Conservation (phyloP, 2,113 vertebrate species). For the Cynocephalus volans region DNA sequence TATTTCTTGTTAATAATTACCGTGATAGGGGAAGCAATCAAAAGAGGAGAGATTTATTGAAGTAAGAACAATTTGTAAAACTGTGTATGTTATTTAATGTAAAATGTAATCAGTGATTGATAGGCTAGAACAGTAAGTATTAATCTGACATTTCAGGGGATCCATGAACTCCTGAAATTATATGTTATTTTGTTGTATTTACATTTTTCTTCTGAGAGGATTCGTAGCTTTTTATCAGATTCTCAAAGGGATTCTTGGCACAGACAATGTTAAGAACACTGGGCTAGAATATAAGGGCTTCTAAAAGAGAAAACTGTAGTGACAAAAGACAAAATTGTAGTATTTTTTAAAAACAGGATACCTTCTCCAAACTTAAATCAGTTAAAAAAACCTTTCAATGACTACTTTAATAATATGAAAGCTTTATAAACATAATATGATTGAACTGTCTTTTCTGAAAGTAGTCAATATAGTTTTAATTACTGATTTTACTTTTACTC, state of each 20-base stretch:
- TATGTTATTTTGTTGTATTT: conserved; percentile 43
- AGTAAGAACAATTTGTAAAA: background rate
- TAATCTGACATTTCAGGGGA: conserved; percentile 17
- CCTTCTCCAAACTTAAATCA: background rate
- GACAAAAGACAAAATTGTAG: background rate
- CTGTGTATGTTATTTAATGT: background rate
- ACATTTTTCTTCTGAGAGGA: conserved; percentile 52
- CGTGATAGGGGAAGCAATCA: background rate
- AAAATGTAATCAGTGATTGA: background rate
- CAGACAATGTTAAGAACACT: background rate
- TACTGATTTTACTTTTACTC: conserved; percentile 64
- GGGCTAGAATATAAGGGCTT: background rate
- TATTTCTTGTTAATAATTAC: background rate
- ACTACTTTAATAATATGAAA: conserved; percentile 43
- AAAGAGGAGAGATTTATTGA: background rate
- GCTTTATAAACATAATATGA: background rate
- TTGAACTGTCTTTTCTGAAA: conserved; percentile 38
- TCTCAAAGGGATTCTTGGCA: background rate
- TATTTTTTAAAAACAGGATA: conserved; percentile 4
- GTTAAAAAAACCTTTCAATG: conserved; percentile 54
- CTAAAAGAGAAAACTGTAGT: background rate
- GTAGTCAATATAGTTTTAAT: conserved; percentile 11
- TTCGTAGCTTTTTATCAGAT: background rate
- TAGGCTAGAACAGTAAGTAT: background rate
- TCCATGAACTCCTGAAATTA: background rate